These are phyloP conservation scores for Helicolenus hilgendorfi DNA, from an alignment of 2,797 vertebrate genomes.

Conservation along the genomic window DNA sequence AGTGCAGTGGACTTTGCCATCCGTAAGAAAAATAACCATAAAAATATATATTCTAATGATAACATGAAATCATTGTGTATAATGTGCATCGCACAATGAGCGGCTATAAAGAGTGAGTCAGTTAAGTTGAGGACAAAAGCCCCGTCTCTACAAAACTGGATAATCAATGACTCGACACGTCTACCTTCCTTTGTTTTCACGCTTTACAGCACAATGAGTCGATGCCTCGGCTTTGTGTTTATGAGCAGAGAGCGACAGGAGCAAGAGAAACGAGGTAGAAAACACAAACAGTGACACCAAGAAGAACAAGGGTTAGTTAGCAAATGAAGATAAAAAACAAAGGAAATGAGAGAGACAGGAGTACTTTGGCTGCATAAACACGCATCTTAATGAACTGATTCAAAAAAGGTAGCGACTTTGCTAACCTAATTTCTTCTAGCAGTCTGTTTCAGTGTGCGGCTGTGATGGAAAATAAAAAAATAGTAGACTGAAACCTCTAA, in stretches of 20 bases:
- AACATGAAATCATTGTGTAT: conserved; percentile 13
- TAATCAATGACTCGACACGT: conserved; percentile 47
- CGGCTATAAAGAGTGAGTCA: neutral
- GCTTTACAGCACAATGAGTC: conserved; percentile 34
- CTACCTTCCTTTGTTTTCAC: conserved; percentile 46
- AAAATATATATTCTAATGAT: conserved; percentile 2
- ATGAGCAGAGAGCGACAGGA: conserved; percentile 13
- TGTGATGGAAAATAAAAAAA: neutral
- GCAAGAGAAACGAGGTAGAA: conserved; percentile 9
- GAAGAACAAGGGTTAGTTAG: neutral
- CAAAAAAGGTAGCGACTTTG: neutral
- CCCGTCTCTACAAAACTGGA: conserved; percentile 34
- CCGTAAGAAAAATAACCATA: conserved; percentile 15
- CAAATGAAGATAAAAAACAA: neutral
- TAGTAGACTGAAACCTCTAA: neutral
- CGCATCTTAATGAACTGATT: neutral
- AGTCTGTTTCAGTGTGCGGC: neutral
- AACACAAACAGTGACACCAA: neutral
- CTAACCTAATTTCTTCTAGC: neutral
- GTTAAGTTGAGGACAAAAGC: conserved; percentile 32
- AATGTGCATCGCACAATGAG: neutral
- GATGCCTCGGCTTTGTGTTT: conserved; percentile 46
- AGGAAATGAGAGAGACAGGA: conserved; percentile 4
- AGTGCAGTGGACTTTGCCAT: neutral
- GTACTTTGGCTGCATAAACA: neutral